Evolutionary conservation across 1,140 invertebrate species (phyloP), one percentile per base, ranked within the genome.

Genomic region (Temnothorax longispinosus): DNA sequence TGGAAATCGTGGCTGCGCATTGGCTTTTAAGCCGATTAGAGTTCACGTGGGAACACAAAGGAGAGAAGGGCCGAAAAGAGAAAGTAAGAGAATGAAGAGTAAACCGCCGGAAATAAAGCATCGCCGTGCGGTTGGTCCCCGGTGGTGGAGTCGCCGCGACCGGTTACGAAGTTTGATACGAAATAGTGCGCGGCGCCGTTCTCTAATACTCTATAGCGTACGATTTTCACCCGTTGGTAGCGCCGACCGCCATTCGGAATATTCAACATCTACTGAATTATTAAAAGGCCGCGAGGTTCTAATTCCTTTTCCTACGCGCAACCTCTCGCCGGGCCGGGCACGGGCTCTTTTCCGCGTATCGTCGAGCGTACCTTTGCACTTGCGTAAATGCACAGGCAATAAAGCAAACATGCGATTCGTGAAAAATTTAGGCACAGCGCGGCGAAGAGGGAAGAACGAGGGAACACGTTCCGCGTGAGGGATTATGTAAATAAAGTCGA

Each of bases 211-310:
- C 27, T 44, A 44, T 44, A 44, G 8, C 47, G 11, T 85, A 86
- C 10, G 35, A 77, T 74, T 80, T 88, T 54, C 64, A 11, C 52
- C 54, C 69, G 52, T 52, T 87, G n/a, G 35, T 13, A 27, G 10
- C 18, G 69, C n/a, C 56, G 56, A 80, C 62, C 67, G 74, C 38
- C 58, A 52, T 69, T 32, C n/a, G 60, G 67, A 88, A 78, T 89
- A 80, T 88, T 62, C 87, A 56, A 5, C 10, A 18, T 7, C 50
- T 76, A 56, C 88, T 89, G 87, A 89, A 89, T 89, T 80, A 89
- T 89, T 89, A 67, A 89, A 88, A 41, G 15, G 32, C 18, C 27
- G 27, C 32, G 11, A 6, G 1, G 11, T 41, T 74, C 67, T 44
- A 47, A 72, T 58, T 82, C 38, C 50, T 67, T 52, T 32, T 56